phyloP scores from a whole-genome alignment of 2,888 invertebrate species.

The Podotricha telesiphe region DNA sequence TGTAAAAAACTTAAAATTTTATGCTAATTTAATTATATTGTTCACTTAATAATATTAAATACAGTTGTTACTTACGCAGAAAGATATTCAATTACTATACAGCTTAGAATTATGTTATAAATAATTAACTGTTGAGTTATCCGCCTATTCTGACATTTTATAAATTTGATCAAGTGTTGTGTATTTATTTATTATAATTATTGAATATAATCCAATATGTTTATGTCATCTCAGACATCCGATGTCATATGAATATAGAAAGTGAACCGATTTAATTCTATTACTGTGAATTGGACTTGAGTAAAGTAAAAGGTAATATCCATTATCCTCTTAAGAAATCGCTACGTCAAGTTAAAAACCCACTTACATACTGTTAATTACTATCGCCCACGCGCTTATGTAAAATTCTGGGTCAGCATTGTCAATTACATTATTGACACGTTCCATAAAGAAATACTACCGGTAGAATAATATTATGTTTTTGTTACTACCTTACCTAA shows the following conservation, averaged over 20 bases:
- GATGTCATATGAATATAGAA: background rate
- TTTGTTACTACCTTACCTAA: conserved; percentile 27
- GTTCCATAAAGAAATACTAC: conserved; percentile 50
- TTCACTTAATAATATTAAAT: too few species aligned
- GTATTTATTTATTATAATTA: background rate
- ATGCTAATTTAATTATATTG: too few species aligned
- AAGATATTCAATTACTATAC: too few species aligned
- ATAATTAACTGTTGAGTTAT: too few species aligned
- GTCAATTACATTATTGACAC: conserved; percentile 55
- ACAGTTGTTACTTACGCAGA: too few species aligned
- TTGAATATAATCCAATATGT: too few species aligned
- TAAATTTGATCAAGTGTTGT: background rate
- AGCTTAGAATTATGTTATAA: too few species aligned
- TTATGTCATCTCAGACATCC: too few species aligned
- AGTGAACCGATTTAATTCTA: background rate
- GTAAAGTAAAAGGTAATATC: background rate
- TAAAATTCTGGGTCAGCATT: conserved; percentile 53
- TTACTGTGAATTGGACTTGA: background rate
- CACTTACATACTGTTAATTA: conserved; percentile 69
- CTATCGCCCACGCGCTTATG: conserved; percentile 58
- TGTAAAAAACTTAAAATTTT: too few species aligned
- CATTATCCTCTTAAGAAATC: background rate
- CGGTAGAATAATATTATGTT: conserved; percentile 44
- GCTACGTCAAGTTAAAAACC: conserved; percentile 39
- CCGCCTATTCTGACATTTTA: too few species aligned